These are phyloP conservation scores for Gorsachius magnificus DNA, from an alignment of 2,797 vertebrate species.

Conservation along the genomic window DNA sequence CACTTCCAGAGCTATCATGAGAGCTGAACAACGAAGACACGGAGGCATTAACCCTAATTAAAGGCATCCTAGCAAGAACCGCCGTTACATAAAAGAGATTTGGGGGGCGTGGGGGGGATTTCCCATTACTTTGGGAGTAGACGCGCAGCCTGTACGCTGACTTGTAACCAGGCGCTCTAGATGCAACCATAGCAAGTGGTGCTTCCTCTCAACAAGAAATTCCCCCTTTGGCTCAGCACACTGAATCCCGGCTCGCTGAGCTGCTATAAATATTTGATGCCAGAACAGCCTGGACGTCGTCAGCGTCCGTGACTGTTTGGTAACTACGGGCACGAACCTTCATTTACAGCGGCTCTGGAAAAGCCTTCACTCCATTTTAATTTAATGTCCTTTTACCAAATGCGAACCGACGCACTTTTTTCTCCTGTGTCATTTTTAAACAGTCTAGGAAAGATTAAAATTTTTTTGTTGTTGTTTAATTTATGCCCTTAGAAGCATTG, in stretches of 20 bases:
- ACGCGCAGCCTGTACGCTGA: neutral
- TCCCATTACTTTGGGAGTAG: neutral
- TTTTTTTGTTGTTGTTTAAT: neutral
- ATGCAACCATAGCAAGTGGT: fast-evolving
- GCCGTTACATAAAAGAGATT: fast-evolving
- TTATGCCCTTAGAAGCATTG: neutral
- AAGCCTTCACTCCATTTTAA: neutral
- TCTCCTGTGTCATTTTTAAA: neutral
- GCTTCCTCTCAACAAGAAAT: neutral
- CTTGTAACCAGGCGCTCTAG: neutral
- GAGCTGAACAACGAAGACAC: neutral
- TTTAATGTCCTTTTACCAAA: neutral
- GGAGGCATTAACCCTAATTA: neutral
- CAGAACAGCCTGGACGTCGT: neutral
- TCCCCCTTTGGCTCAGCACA: neutral
- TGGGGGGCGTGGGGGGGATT: neutral
- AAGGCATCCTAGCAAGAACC: neutral
- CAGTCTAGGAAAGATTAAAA: neutral
- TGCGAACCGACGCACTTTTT: fast-evolving
- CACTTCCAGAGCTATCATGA: neutral
- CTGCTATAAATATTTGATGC: neutral
- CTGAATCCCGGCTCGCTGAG: neutral
- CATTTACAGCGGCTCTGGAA: neutral
- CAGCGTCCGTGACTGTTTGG: neutral
- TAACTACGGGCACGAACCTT: neutral